Evolutionary conservation across 2,888 invertebrate genomes (phyloP).

Genomic region (Harmothoe impar): DNA sequence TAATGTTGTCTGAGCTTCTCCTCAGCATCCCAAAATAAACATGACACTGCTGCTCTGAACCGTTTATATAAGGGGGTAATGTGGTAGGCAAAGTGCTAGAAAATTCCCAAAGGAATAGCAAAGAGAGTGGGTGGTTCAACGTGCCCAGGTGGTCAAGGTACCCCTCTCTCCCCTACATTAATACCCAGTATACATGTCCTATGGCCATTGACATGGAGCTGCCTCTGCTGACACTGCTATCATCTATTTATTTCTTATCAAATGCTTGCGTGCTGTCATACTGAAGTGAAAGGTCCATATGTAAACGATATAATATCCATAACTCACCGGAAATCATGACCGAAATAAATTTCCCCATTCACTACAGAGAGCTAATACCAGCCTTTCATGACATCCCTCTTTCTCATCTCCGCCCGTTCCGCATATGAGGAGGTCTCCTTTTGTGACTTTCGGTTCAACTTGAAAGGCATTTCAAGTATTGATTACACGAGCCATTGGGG

Average conservation of each 20-base stretch:
- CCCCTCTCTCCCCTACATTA: too few species aligned
- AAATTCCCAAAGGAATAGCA: too few species aligned
- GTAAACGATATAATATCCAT: neutral
- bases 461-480: constrained; percentile 42
- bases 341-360: neutral
- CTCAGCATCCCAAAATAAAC: too few species aligned
- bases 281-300: neutral
- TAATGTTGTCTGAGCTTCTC: too few species aligned
- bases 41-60: too few species aligned
- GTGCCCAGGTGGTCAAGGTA: too few species aligned
- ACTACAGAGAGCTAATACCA: constrained; percentile 24
- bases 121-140: too few species aligned
- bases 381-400: constrained; percentile 29
- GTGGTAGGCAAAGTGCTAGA: too few species aligned
- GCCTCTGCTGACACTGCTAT: neutral
- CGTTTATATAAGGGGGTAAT: too few species aligned
- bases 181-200: neutral
- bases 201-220: neutral
- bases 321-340: neutral
- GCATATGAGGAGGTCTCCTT: neutral
- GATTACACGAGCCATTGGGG: constrained; percentile 20
- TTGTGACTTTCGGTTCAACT: constrained; percentile 44
- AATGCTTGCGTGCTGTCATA: neutral
- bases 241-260: constrained; percentile 8
- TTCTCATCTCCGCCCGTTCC: neutral